These are phyloP conservation scores for Plagodis pulveraria DNA, from an alignment of 2,888 invertebrate genomes.

Conservation along the genomic window DNA sequence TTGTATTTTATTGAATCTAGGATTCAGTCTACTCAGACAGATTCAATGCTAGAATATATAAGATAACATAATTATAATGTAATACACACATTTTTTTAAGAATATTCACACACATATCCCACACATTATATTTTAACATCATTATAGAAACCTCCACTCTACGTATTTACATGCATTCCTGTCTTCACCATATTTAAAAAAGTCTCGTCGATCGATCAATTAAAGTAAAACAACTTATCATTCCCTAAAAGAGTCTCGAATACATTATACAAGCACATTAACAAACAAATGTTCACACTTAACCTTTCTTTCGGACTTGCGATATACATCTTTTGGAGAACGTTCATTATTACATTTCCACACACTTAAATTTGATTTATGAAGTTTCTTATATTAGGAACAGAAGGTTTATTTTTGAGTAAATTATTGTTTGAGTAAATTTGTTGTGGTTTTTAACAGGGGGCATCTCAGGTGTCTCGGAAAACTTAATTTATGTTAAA, in stretches of 20 bases:
- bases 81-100: no score
- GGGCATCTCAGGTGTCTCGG: constrained; percentile 81
- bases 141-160: no score
- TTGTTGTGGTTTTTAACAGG: constrained; percentile 61
- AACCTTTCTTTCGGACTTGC: constrained; percentile 77
- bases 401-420: constrained; percentile 45
- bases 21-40: no score
- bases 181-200: constrained; percentile 18
- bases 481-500: constrained; percentile 85
- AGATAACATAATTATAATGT: no score
- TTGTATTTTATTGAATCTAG: no score
- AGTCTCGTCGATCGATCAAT: constrained; percentile 38
- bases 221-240: constrained; percentile 70
- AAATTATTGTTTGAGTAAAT: constrained; percentile 11
- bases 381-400: constrained; percentile 17
- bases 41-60: no score
- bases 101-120: no score
- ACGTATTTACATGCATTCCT: not conserved
- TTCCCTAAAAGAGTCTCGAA: constrained; percentile 70
- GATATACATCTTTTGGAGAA: constrained; percentile 79
- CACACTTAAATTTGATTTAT: constrained; percentile 37
- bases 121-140: no score
- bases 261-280: constrained; percentile 80
- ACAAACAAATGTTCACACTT: constrained; percentile 85
- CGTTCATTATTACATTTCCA: constrained; percentile 71